phyloP scores from a whole-genome alignment of 2,113 vertebrate genomes.

The Zeus faber region DNA sequence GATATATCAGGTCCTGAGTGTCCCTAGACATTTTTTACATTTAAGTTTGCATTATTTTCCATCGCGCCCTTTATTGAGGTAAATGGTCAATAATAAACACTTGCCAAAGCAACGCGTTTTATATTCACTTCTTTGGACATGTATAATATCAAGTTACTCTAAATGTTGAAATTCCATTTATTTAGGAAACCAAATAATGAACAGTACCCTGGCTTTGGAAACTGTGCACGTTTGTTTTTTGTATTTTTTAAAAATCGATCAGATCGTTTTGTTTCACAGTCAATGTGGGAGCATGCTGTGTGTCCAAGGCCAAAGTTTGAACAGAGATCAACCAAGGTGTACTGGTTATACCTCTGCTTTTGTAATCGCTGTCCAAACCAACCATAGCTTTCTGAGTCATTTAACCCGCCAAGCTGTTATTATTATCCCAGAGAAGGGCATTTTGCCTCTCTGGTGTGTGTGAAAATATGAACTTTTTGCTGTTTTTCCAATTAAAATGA shows the following conservation, averaged over 20 bases:
- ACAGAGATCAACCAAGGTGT: constrained; percentile 27
- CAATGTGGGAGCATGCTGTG: no score
- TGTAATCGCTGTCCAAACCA: constrained; percentile 24
- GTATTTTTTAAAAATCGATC: not conserved
- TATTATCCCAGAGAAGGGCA: constrained; percentile 5
- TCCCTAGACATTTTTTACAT: no score
- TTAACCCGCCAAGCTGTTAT: constrained; percentile 27
- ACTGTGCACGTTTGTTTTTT: not conserved
- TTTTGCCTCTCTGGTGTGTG: not conserved
- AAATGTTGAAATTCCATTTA: no score
- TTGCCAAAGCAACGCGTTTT: no score
- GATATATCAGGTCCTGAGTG: no score
- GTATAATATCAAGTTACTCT: no score
- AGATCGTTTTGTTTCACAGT: not conserved
- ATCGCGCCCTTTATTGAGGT: no score
- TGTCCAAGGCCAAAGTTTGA: constrained; percentile 5
- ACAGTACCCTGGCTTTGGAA: no score
- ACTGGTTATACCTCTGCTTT: constrained; percentile 40
- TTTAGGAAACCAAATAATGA: no score
- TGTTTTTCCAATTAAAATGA: not conserved
- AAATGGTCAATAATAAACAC: no score
- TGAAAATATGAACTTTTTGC: not conserved
- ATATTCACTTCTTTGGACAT: no score
- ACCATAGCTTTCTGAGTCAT: constrained; percentile 29
- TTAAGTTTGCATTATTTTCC: no score